Base-by-base conservation (phyloP, 2,888 invertebrate species). In the Diabrotica balteata region DNA sequence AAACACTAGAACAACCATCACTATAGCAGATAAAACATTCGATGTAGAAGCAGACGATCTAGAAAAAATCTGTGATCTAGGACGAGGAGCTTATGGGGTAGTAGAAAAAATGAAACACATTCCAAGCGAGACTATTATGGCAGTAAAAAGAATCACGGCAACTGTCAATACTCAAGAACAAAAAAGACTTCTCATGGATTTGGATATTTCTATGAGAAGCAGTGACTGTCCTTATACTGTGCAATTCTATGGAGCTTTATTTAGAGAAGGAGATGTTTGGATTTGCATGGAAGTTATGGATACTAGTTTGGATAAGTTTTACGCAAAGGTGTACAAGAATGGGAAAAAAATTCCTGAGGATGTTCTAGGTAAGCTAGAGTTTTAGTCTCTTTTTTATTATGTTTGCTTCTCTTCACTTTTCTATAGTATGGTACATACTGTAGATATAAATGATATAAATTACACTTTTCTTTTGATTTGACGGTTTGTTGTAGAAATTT, bases 231-330 rank as follows among this genome's bases (percentile, higher is more conserved):
- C 92, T 0, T 96, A 95, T 82, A 97, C 97, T 0, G 98, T 99
- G 9, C 96, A 97, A 80, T 99, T 98, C 86, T 98, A 97, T 83
- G 98, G 99, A 51, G 98, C 98, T 47, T 88, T 99, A 81, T 99
- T 98, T 84, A 88, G 97, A 70, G 98, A 98, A 85, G 98, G 98
- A 0, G 98, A 99, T 84, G 98, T 99, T 45, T 98, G 98, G 98
- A 98, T 99, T 81, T 99, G 98, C 83, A 99, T 97, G 97, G 97
- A 97, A 85, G 84, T 98, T n/a, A 98, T 98, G 98, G 97, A 98
- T 83, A 95, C 93, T 80, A 97, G 97, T 76, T 88, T 98, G 70
- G 98, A 98, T 85, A 98, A 98, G 84, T 97, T 98, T 85, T 98
- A 98, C 85, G 89, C 90, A 43, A 93, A 93, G 85, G 94, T 94